Conservation (phyloP, 2,797 vertebrate genomes). For the Anabacerthia variegaticeps region DNA sequence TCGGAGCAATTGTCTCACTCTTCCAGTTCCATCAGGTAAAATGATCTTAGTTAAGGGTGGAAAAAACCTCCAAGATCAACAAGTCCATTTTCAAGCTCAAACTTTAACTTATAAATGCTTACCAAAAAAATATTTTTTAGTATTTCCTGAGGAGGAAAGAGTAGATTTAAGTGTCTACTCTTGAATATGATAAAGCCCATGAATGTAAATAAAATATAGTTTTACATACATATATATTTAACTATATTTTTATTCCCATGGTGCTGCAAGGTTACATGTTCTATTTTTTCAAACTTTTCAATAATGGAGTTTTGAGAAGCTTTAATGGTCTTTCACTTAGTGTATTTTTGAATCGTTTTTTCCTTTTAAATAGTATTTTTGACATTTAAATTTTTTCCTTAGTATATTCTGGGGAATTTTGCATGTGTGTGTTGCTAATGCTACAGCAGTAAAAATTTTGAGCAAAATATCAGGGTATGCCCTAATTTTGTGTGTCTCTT, state of each 20-base stretch:
- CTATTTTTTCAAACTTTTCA: not conserved
- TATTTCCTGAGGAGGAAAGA: not conserved
- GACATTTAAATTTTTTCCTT: not conserved
- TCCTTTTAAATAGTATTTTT: not conserved
- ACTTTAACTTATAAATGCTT: not conserved
- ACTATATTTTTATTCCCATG: not conserved
- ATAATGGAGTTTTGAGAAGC: not conserved
- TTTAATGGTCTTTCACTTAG: not conserved
- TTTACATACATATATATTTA: not conserved
- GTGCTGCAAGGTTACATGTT: not conserved
- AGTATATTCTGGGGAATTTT: not conserved
- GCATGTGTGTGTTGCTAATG: not conserved
- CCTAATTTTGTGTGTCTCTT: not conserved
- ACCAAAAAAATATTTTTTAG: not conserved
- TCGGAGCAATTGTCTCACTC: constrained; percentile 80
- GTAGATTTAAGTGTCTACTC: not conserved
- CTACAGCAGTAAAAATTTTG: not conserved
- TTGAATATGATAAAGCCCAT: not conserved
- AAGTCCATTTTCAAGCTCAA: not conserved
- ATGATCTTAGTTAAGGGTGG: not conserved
- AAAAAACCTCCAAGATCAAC: not conserved
- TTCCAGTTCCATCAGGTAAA: constrained; percentile 79
- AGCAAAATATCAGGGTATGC: not conserved
- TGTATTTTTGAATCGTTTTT: not conserved
- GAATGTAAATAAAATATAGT: not conserved